Conservation (phyloP, 2,888 invertebrate species). For the Andrena praecox region DNA sequence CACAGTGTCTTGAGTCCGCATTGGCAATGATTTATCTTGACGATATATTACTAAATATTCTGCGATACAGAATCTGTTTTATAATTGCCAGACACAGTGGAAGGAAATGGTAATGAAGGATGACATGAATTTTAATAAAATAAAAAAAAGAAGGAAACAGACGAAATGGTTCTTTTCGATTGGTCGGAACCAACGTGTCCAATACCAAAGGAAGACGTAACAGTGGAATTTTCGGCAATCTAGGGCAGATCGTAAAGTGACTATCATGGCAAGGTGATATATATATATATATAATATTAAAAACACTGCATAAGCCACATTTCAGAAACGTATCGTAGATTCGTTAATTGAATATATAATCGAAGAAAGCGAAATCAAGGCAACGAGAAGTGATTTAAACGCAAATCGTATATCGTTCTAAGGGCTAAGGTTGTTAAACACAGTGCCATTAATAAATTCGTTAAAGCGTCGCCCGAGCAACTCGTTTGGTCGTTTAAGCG, state of each 20-base stretch:
- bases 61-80: not conserved
- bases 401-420: constrained; percentile 68
- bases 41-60: not conserved
- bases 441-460: constrained; percentile 69
- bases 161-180: constrained; percentile 62
- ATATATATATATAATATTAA: constrained; percentile 67
- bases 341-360: constrained; percentile 61
- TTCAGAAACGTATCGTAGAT: constrained; percentile 69
- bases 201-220: constrained; percentile 66
- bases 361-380: constrained; percentile 74
- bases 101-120: constrained; percentile 66
- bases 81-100: constrained; percentile 38
- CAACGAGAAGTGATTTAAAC: constrained; percentile 68
- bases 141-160: constrained; percentile 50
- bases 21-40: not conserved
- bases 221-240: constrained; percentile 59
- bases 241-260: constrained; percentile 73
- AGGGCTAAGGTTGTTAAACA: constrained; percentile 69
- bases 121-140: constrained; percentile 69
- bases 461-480: constrained; percentile 62
- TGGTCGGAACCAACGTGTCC: constrained; percentile 68
- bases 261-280: constrained; percentile 78
- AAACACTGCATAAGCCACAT: constrained; percentile 84
- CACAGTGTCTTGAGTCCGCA: constrained; percentile 30
- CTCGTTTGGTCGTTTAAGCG: constrained; percentile 72